phyloP scores from a whole-genome alignment of 2,797 vertebrate species.

The Brachyalestes nurse region DNA sequence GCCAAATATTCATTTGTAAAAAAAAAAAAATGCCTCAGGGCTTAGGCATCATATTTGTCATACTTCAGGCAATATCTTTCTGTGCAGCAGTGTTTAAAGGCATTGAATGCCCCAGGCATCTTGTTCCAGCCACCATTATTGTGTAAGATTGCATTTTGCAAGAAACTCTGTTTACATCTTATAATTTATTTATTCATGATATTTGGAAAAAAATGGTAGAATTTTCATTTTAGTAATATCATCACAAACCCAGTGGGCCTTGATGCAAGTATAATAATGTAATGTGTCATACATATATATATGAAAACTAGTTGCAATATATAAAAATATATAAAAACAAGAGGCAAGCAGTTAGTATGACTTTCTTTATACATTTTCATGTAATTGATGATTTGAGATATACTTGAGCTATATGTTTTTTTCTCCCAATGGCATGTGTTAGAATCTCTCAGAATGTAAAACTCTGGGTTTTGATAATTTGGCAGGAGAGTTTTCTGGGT shows the following conservation, averaged over 20 bases:
- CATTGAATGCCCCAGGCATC: too few species aligned
- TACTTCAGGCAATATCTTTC: neutral
- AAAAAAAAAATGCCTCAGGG: too few species aligned
- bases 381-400: slow-evolving; percentile 4
- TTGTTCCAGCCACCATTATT: too few species aligned
- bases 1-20: too few species aligned
- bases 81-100: too few species aligned
- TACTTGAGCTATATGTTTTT: slow-evolving; percentile 25
- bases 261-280: neutral
- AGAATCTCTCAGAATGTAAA: slow-evolving; percentile 23
- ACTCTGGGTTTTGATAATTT: slow-evolving; percentile 33
- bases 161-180: too few species aligned
- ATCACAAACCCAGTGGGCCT: neutral
- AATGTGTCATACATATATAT: too few species aligned
- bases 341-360: neutral
- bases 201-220: too few species aligned
- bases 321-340: too few species aligned
- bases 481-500: slow-evolving; percentile 26
- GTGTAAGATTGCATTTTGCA: too few species aligned
- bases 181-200: too few species aligned
- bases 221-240: neutral
- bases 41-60: too few species aligned
- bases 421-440: slow-evolving; percentile 27
- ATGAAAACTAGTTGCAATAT: neutral
- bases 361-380: neutral